Conservation (phyloP, 2,113 vertebrate species). For the Pipra filicauda region DNA sequence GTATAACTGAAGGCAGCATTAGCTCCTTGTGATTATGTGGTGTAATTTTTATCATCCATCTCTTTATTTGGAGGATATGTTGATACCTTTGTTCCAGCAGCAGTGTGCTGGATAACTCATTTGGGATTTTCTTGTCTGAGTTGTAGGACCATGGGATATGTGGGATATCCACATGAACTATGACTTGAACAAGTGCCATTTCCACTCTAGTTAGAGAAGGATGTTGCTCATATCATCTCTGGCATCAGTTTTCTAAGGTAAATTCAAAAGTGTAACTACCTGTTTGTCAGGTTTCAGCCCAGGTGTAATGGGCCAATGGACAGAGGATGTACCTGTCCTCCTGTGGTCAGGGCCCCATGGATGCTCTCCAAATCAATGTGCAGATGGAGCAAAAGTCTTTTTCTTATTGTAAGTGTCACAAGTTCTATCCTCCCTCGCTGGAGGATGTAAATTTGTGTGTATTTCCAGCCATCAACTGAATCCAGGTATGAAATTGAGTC, state of each 20-base stretch:
- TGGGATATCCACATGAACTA: background rate
- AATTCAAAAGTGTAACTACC: background rate
- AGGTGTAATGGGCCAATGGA: too few relatives aligned
- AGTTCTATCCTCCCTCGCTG: background rate
- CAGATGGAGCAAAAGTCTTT: background rate
- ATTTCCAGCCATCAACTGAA: background rate
- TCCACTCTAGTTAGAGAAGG: background rate
- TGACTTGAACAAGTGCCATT: background rate
- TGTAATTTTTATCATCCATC: background rate
- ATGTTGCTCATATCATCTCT: background rate
- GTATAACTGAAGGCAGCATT: background rate
- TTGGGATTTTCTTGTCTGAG: background rate
- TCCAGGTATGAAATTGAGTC: background rate
- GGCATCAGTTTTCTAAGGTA: background rate
- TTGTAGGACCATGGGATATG: rapidly evolving
- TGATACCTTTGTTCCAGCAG: background rate
- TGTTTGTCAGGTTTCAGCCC: background rate
- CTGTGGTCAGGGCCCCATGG: background rate
- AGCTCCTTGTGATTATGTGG: background rate
- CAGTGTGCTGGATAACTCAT: background rate
- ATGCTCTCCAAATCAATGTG: background rate
- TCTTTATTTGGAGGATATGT: background rate
- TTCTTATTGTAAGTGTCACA: background rate
- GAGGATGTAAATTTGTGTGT: background rate
- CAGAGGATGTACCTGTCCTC: background rate